Conservation (phyloP, 2,888 invertebrate species). For the Argyresthia goedartella region DNA sequence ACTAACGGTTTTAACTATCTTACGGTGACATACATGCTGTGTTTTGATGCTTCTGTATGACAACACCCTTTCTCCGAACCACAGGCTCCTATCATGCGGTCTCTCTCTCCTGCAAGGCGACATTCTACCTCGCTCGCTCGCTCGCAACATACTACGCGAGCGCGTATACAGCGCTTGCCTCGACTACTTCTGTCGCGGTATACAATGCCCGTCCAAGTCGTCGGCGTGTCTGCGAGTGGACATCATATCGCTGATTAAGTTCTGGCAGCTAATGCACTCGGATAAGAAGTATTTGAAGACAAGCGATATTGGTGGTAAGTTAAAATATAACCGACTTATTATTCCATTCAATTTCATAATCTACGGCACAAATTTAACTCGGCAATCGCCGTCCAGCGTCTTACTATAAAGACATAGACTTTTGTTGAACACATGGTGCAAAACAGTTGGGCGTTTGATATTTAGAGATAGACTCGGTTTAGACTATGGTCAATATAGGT, state of each 20-base stretch:
- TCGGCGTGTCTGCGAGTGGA: conserved; percentile 87
- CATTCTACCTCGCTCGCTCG: conserved; percentile 85
- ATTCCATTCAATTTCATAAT: no score
- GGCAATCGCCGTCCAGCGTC: no score
- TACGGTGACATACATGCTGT: no score
- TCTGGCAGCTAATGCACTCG: conserved; percentile 96
- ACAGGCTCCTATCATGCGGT: conserved; percentile 89
- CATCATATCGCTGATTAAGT: conserved; percentile 87
- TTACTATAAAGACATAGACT: no score
- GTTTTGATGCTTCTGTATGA: no score
- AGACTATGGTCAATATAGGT: no score
- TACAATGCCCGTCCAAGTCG: conserved; percentile 89
- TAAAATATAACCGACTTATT: neutral
- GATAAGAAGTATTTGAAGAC: conserved; percentile 92
- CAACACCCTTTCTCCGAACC: neutral
- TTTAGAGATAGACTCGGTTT: no score
- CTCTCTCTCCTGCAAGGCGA: conserved; percentile 94
- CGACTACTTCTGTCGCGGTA: conserved; percentile 94
- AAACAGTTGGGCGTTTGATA: no score
- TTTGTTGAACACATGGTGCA: no score
- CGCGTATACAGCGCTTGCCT: conserved; percentile 94
- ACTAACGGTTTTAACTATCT: no score
- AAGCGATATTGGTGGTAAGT: conserved; percentile 82
- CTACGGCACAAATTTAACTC: no score
- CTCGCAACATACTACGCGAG: conserved; percentile 94